Conservation (phyloP, 2,113 vertebrate genomes). For the Proteles cristata region DNA sequence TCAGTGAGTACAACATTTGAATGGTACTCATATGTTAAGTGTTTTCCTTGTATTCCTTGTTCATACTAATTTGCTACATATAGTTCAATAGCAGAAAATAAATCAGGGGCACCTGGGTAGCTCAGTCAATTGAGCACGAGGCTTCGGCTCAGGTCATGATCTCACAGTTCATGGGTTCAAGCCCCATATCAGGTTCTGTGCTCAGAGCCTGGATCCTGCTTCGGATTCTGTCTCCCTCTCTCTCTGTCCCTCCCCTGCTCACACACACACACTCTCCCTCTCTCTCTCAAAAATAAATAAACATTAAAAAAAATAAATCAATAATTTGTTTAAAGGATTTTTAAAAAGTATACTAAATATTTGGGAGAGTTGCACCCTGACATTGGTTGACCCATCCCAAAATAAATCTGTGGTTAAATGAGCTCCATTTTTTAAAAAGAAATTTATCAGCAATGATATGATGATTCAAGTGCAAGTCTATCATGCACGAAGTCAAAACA, state of each 20-base stretch:
- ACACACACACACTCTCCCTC: too few species aligned
- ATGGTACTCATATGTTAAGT: background rate
- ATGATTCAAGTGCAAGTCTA: background rate
- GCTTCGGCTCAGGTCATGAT: too few species aligned
- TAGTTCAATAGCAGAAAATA: conserved; percentile 13
- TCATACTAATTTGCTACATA: background rate
- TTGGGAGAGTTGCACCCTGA: background rate
- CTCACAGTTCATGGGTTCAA: too few species aligned
- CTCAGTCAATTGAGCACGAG: too few species aligned
- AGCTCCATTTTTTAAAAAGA: background rate
- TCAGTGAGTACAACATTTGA: background rate
- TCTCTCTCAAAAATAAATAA: too few species aligned
- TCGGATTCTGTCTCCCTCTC: too few species aligned
- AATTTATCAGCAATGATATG: background rate
- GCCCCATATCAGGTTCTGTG: too few species aligned
- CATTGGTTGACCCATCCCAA: background rate
- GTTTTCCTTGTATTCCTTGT: conserved; percentile 12
- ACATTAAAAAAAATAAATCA: background rate
- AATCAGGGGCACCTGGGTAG: background rate
- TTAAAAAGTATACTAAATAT: background rate
- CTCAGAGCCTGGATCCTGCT: too few species aligned
- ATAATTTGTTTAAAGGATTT: background rate
- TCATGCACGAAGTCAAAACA: background rate
- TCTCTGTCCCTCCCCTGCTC: too few species aligned
- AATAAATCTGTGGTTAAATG: conserved; percentile 32